phyloP scores from a whole-genome alignment of 2,113 vertebrate species.

The Malaclemys terrapin region DNA sequence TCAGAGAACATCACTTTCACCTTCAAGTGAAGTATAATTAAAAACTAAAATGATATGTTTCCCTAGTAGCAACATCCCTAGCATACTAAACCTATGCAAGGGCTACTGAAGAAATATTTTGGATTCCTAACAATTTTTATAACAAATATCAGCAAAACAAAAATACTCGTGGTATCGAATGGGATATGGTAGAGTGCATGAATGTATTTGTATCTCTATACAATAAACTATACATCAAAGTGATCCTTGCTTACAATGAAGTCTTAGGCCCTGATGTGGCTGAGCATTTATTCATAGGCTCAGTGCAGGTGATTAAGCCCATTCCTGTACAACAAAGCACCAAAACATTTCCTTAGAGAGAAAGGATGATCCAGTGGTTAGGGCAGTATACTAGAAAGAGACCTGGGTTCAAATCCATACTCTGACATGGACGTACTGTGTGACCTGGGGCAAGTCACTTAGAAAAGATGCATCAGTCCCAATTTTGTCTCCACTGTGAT shows the following conservation, averaged over 20 bases:
- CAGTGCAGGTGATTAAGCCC: not conserved
- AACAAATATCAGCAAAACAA: not conserved
- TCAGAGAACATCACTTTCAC: accelerated
- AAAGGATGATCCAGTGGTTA: not conserved
- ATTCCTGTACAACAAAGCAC: not conserved
- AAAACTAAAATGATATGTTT: not conserved
- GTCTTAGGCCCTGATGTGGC: constrained; percentile 37
- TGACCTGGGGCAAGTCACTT: not conserved
- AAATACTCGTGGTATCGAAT: not conserved
- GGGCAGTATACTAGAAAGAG: not conserved
- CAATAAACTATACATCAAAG: not conserved
- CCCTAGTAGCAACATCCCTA: not conserved
- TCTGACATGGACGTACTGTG: not conserved
- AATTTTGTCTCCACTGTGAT: not conserved
- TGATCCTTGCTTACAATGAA: constrained; percentile 5
- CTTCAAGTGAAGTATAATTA: not conserved
- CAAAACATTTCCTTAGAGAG: not conserved
- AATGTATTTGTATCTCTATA: not conserved
- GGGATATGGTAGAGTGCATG: not conserved
- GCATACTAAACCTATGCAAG: not conserved
- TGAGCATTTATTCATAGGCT: not conserved
- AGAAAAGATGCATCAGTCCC: not conserved
- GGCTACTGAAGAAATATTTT: not conserved
- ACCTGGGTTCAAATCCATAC: not conserved
- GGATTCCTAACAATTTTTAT: not conserved